Evolutionary conservation across 2,888 invertebrate genomes (phyloP).

Genomic region (Ichneumon xanthorius): DNA sequence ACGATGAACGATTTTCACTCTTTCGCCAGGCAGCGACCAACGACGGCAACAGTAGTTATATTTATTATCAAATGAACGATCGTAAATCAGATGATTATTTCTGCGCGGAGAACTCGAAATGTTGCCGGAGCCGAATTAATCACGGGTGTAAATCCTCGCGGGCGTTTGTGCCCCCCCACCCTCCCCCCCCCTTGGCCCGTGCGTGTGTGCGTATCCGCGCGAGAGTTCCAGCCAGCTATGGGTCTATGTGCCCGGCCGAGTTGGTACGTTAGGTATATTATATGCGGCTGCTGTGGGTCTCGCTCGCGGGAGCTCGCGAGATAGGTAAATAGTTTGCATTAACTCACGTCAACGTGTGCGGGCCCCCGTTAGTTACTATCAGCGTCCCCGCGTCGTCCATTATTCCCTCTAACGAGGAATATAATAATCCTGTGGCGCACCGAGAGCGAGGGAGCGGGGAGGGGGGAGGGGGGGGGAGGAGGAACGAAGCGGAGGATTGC

Average conservation of each 20-base stretch:
- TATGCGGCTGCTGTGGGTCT: constrained; percentile 47
- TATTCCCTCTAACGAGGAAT: constrained; percentile 66
- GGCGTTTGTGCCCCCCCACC: constrained; percentile 52
- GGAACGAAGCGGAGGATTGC: background rate
- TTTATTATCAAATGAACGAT: constrained; percentile 72
- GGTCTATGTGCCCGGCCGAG: constrained; percentile 7
- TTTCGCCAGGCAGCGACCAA: constrained; percentile 7
- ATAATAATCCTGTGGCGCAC: constrained; percentile 49
- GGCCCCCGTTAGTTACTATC: constrained; percentile 57
- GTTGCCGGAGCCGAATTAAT: constrained; percentile 70
- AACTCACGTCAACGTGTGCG: constrained; percentile 74
- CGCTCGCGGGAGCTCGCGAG: constrained; percentile 66
- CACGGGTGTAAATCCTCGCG: constrained; percentile 71
- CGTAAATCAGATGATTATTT: constrained; percentile 73
- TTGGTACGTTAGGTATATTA: constrained; percentile 23
- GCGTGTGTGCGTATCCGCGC: background rate
- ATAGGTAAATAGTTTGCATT: constrained; percentile 73
- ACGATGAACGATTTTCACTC: background rate
- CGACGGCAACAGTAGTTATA: constrained; percentile 47
- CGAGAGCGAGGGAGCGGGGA: constrained; percentile 4
- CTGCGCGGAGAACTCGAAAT: constrained; percentile 70
- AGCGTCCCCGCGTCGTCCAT: constrained; percentile 60
- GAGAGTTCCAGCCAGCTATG: constrained; percentile 9
- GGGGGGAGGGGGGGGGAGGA: no score
- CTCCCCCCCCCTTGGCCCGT: background rate